Conservation (phyloP, 2,113 vertebrate genomes). For the Podiceps cristatus region DNA sequence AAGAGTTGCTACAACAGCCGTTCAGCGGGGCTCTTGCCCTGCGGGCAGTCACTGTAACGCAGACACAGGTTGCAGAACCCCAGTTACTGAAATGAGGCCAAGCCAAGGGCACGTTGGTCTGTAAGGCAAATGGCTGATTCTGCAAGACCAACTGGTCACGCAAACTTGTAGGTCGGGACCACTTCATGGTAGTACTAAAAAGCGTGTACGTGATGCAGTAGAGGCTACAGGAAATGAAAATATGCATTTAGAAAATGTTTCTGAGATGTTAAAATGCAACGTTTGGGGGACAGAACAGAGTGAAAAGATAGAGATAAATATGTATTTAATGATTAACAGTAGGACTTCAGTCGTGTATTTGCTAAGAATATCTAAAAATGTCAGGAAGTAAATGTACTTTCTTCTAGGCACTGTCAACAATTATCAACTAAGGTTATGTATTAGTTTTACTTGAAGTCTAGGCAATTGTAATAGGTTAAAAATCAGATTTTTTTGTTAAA, state of each 20-base stretch:
- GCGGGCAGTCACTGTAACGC: background rate
- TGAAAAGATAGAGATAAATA: background rate
- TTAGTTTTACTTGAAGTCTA: background rate
- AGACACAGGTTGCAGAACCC: background rate
- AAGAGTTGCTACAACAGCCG: background rate
- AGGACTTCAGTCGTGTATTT: background rate
- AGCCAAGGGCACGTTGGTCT: background rate
- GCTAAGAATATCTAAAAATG: background rate
- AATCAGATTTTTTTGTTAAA: background rate
- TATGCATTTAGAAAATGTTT: background rate
- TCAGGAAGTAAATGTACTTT: background rate
- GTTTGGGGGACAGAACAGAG: background rate
- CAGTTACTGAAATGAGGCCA: background rate
- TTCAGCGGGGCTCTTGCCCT: background rate
- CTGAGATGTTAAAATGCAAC: background rate
- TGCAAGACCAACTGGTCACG: background rate
- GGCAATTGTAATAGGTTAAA: background rate
- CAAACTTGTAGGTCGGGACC: background rate
- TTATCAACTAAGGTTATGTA: background rate
- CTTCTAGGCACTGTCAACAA: background rate
- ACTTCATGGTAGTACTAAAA: accelerated
- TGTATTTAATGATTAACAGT: slow-evolving; percentile 46
- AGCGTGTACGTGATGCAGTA: accelerated
- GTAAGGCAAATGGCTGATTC: background rate
- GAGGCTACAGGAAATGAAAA: background rate